Percentiles rank a stretch among this genome's conserved stretches.
These are phyloP conservation scores for Lagria hirta DNA, from an alignment of 2,888 invertebrate species.

Conservation along the genomic window DNA sequence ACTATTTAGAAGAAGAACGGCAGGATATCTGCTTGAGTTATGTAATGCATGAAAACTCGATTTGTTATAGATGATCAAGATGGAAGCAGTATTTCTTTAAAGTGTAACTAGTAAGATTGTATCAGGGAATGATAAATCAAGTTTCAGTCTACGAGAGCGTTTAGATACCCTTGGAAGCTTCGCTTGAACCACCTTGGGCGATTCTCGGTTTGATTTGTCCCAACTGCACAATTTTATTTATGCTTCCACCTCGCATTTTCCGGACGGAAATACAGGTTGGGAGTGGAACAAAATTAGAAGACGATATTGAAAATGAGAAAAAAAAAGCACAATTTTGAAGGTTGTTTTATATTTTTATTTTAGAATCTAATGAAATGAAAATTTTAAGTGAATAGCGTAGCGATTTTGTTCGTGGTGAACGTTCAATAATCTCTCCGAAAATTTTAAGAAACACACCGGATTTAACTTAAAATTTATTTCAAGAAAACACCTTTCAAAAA, in stretches of 20 bases:
- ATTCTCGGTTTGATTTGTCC: constrained; percentile 51
- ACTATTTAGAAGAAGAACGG: too few relatives aligned
- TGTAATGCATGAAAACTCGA: constrained; percentile 31
- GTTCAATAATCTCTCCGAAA: too few relatives aligned
- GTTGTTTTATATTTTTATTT: too few relatives aligned
- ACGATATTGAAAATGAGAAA: too few relatives aligned
- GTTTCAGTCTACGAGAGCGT: constrained; percentile 50
- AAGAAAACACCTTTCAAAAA: too few relatives aligned
- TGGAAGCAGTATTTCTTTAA: constrained; percentile 42
- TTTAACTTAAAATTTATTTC: too few relatives aligned
- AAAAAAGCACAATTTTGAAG: too few relatives aligned
- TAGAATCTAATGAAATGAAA: too few relatives aligned
- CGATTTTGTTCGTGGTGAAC: too few relatives aligned
- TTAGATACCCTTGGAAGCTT: constrained; percentile 48
- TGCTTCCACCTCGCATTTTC: constrained; percentile 45
- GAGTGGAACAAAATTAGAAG: background rate
- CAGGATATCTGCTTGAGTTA: too few relatives aligned
- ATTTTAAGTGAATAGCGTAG: too few relatives aligned
- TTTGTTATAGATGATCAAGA: constrained; percentile 43
- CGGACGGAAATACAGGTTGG: constrained; percentile 33
- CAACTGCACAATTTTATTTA: constrained; percentile 52
- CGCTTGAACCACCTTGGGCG: constrained; percentile 51
- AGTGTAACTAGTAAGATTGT: constrained; percentile 51
- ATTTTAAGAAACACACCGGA: too few relatives aligned
- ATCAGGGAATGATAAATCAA: constrained; percentile 53